These are phyloP conservation scores for Matsumyia berberina DNA, from an alignment of 2,888 invertebrate genomes.

Conservation along the genomic window DNA sequence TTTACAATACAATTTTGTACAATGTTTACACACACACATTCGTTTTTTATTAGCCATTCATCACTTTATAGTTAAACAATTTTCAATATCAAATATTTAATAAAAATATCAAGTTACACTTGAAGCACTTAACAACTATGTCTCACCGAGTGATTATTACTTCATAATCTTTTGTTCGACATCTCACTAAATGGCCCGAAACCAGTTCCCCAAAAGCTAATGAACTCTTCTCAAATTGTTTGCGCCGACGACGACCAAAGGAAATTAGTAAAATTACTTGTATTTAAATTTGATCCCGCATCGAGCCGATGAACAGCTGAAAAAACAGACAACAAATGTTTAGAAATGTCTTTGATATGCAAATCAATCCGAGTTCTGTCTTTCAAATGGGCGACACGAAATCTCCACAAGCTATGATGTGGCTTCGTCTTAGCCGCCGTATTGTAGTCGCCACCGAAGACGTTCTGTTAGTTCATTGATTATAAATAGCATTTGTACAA, in stretches of 20 bases:
- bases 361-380: constrained; percentile 38
- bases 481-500: constrained; percentile 53
- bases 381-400: constrained; percentile 22
- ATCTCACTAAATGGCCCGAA: constrained; percentile 22
- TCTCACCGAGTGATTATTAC: constrained; percentile 31
- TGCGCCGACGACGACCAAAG: neutral
- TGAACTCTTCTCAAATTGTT: constrained; percentile 51
- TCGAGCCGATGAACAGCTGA: constrained; percentile 23
- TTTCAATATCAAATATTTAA: constrained; percentile 1
- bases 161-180: constrained; percentile 47
- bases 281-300: constrained; percentile 58
- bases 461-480: constrained; percentile 49
- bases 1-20: too few species aligned
- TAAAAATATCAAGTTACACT: constrained; percentile 8
- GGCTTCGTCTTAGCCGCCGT: neutral
- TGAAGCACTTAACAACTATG: constrained; percentile 38
- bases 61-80: constrained; percentile 2
- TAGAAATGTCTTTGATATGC: constrained; percentile 55
- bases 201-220: constrained; percentile 59
- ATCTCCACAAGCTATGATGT: constrained; percentile 14
- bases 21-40: too few species aligned
- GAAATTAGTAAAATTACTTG: constrained; percentile 31
- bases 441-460: neutral
- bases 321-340: constrained; percentile 38
- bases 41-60: neutral